phyloP scores from a whole-genome alignment of 2,888 invertebrate species.

The Chloroclysta siterata region DNA sequence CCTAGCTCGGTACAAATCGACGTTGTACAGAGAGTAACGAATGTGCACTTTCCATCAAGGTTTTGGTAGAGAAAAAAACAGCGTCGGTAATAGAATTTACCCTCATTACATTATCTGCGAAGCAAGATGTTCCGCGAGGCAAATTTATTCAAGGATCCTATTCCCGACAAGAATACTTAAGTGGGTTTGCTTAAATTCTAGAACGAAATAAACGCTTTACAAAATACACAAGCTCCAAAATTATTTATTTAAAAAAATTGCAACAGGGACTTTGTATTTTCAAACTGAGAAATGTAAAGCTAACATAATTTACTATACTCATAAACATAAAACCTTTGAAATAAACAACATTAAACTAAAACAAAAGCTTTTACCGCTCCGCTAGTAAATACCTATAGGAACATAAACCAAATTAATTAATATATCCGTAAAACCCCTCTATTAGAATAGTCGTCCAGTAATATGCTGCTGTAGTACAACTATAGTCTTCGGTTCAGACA shows the following conservation, averaged over 20 bases:
- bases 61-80: slow-evolving; percentile 64
- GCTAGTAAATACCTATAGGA: not conserved
- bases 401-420: slow-evolving; percentile 8
- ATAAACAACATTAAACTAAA: not conserved
- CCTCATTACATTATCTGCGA: slow-evolving; percentile 76
- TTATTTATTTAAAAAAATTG: not conserved
- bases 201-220: slow-evolving; percentile 23
- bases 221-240: slow-evolving; percentile 9
- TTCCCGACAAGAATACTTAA: slow-evolving; percentile 44
- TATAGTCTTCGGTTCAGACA: slow-evolving; percentile 16
- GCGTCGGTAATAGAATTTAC: slow-evolving; percentile 77
- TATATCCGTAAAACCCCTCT: not conserved
- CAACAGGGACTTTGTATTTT: slow-evolving; percentile 1
- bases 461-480: not conserved
- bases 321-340: no score
- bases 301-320: not conserved
- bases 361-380: slow-evolving; percentile 9
- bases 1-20: slow-evolving; percentile 74
- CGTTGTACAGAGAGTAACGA: slow-evolving; percentile 75
- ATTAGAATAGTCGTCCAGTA: not conserved
- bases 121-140: slow-evolving; percentile 62
- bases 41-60: slow-evolving; percentile 77
- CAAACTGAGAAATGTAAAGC: not conserved
- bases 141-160: slow-evolving; percentile 53
- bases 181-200: slow-evolving; percentile 32